These are phyloP conservation scores for Elephas maximus DNA, from an alignment of 2,113 vertebrate species.

Conservation along the genomic window DNA sequence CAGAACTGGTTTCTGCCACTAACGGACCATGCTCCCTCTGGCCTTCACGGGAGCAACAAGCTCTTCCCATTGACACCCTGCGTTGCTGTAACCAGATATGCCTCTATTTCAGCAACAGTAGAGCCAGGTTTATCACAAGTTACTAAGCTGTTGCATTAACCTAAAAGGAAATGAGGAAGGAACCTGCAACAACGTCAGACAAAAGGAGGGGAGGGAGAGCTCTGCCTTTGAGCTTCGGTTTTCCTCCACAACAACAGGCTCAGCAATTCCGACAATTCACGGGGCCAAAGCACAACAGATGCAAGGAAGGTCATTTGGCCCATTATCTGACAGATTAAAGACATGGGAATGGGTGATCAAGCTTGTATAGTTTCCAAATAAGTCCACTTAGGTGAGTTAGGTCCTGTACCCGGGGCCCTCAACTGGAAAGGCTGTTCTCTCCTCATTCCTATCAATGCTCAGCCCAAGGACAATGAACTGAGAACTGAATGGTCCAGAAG, in stretches of 20 bases:
- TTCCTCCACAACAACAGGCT: not conserved
- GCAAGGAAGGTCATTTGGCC: not conserved
- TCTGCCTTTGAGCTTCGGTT: not conserved
- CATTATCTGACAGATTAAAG: not conserved
- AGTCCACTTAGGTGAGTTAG: not conserved
- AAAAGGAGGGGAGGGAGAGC: not conserved
- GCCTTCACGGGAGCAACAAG: not conserved
- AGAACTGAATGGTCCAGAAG: not conserved
- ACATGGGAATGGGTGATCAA: not conserved
- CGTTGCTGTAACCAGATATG: not conserved
- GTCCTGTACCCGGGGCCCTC: not conserved
- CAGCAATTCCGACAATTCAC: not conserved
- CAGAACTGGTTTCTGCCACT: constrained; percentile 4
- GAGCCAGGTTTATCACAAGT: not conserved
- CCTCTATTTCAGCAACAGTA: not conserved
- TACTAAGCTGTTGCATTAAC: not conserved
- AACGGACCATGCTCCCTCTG: not conserved
- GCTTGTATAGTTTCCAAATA: not conserved
- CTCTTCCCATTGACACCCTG: not conserved
- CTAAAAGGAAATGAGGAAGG: not conserved
- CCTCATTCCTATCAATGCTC: not conserved
- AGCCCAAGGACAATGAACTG: not conserved
- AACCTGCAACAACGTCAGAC: not conserved
- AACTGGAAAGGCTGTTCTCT: not conserved
- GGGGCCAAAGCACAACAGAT: not conserved